A percentile compares a stretch with the other conserved stretches of the same genome.
These are phyloP conservation scores for Hyles lineata DNA, from an alignment of 2,888 invertebrate species.

Conservation along the genomic window DNA sequence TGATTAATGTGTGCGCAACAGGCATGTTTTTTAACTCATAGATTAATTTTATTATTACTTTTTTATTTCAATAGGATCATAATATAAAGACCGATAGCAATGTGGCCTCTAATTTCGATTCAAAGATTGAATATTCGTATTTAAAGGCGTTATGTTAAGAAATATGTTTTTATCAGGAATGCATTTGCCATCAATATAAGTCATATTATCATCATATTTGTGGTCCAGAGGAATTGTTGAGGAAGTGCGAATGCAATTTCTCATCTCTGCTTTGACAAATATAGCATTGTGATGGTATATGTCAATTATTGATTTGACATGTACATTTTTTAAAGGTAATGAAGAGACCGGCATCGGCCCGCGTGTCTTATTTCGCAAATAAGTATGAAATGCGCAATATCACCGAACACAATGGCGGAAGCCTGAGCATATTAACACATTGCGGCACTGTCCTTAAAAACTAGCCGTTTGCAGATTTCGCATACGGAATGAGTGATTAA, in stretches of 20 bases:
- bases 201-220: too few relatives aligned
- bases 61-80: too few relatives aligned
- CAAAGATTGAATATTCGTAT: too few relatives aligned
- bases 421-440: conserved; percentile 46
- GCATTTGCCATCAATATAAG: too few relatives aligned
- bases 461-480: conserved; percentile 61
- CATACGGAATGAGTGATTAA: conserved; percentile 67
- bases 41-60: too few relatives aligned
- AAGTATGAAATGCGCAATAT: conserved; percentile 38
- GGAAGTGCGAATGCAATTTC: neutral
- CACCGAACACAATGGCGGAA: conserved; percentile 45
- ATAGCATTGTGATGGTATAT: neutral
- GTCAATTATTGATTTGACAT: neutral
- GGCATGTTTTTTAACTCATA: too few relatives aligned
- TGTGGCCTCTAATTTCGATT: too few relatives aligned
- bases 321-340: neutral
- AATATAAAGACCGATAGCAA: too few relatives aligned
- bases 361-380: conserved; percentile 37
- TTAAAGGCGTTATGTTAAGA: too few relatives aligned
- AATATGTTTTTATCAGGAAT: too few relatives aligned
- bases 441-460: conserved; percentile 61
- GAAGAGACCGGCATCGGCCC: neutral
- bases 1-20: too few relatives aligned
- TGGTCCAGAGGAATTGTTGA: neutral
- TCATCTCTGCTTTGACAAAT: neutral